Evolutionary conservation across 2,888 invertebrate genomes (phyloP), one percentile per base, ranked within the genome.

Genomic region (Scaptomyza cyrtandrae): DNA sequence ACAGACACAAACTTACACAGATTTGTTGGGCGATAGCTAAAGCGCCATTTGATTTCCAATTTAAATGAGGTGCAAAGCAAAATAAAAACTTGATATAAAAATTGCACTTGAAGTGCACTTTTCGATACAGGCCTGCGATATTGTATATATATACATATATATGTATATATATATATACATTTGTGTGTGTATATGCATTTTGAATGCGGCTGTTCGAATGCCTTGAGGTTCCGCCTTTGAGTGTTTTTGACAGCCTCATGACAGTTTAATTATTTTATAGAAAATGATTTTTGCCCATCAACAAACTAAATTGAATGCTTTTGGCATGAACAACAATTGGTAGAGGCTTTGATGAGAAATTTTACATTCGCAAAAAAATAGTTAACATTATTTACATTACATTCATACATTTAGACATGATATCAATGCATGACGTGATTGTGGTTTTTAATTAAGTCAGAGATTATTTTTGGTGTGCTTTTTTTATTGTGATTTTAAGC

Each of bases 231-330:
- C 39, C 44, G 50, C 48, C 48, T 41, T 24, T 50, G 66, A 63
- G 46, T 76, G 86, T 58, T 74, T 78, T 84, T 84, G 83, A 87
- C 87, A 82, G 65, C 49, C 55, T 52, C 74, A 41, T 86, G 82
- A 78, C 85, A 86, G 80, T 84, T 85, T 85, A 87, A 87, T 84
- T 84, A 83, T 83, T 83, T 81, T 71, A 75, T 71, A 67, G 46
- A 68, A 62, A 68, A 62, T 77, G 67, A 76, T 71, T 61, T 64
- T 53, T 48, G 69, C 50, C 45, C 67, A 67, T 64, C 56, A 72
- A 58, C 62, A 66, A 71, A 58, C 39, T 33, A 24, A 56, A 70
- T 70, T 46, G 46, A 67, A 55, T 61, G 44, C 56, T 39, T 45
- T 53, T 65, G 37, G 31, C 19, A n/a, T 16, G 11, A 7, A 19